Evolutionary conservation across 2,888 invertebrate species (phyloP), one percentile per base, ranked within the genome.

Genomic region (Amblyteles armatorius): DNA sequence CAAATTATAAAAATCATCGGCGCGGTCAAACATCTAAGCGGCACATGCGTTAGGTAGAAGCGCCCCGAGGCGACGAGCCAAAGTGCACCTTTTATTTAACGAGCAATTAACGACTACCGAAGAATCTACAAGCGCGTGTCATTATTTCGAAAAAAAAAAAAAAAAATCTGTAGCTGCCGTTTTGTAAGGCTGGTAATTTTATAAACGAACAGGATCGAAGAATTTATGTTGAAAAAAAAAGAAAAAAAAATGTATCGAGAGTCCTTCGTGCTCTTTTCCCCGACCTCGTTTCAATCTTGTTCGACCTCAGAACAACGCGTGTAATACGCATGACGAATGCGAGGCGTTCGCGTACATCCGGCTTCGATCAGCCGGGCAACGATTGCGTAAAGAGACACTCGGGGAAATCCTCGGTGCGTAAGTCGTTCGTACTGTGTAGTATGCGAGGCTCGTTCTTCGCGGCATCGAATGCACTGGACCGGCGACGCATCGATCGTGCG

Each of bases 341-440:
- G 36, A 36, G 52, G n/a, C 65, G n/a, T 36, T 77, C 67, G 5
- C 29, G 68, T 67, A 50, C 72, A 80, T 84, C 73, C 84, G 80
- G 57, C 40, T 73, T 72, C 50, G 60, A 68, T 81, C 60, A 26
- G 68, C 57, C 50, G 63, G 63, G 36, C 26, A 29, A 57, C 40
- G 29, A 60, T 82, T 78, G 73, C 84, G 81, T 60, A 78, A 81
- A 80, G 19, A 19, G 4, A 80, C 22, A 67, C 36, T 44, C 78
- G 57, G 81, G 71, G 69, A 81, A 81, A 81, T 71, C 76, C 72
- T 81, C 52, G 55, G 26, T 76, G 69, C 83, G 79, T 79, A 71
- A 71, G 74, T 79, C 83, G 50, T 22, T 60, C 40, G 57, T 65
- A 13, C 40, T 36, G 36, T 36, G 9, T 44, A 13, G 6, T 33